Percentiles rank a stretch among this genome's conserved stretches.
These are phyloP conservation scores for Capitulum mitella DNA, from an alignment of 2,888 invertebrate genomes.

Conservation along the genomic window DNA sequence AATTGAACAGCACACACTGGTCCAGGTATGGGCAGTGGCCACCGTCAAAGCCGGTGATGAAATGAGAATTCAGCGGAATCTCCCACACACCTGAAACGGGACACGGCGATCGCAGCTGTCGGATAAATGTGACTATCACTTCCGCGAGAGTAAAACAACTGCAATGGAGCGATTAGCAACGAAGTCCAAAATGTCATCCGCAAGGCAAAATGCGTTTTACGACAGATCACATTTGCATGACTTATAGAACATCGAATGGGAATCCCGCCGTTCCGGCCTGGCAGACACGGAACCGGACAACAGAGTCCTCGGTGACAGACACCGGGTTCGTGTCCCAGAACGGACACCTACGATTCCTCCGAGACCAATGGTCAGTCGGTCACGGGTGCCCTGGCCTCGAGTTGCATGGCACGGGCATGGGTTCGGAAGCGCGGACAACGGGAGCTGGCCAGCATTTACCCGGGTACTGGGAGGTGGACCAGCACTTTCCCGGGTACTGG, in stretches of 20 bases:
- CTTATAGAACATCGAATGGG: too few species aligned
- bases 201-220: too few species aligned
- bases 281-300: too few species aligned
- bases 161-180: neutral
- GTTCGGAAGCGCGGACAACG: neutral
- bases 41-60: constrained; percentile 66
- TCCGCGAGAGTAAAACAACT: neutral
- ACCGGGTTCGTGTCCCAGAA: too few species aligned
- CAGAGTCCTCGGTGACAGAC: too few species aligned
- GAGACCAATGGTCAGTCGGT: too few species aligned
- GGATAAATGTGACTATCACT: too few species aligned
- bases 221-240: too few species aligned
- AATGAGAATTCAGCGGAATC: constrained; percentile 81
- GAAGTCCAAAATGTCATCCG: neutral
- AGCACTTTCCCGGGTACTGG: constrained; percentile 44
- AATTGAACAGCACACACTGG: constrained; percentile 83
- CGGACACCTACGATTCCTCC: neutral
- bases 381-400: neutral
- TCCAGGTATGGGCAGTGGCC: constrained; percentile 88
- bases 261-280: too few species aligned
- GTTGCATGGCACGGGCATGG: neutral
- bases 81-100: constrained; percentile 82
- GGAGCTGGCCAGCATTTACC: neutral
- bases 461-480: neutral
- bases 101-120: too few species aligned